A percentile compares a stretch with the other conserved stretches of the same genome.
Evolutionary conservation across 2,797 vertebrate species (phyloP).

Genomic region (Dallia pectoralis): DNA sequence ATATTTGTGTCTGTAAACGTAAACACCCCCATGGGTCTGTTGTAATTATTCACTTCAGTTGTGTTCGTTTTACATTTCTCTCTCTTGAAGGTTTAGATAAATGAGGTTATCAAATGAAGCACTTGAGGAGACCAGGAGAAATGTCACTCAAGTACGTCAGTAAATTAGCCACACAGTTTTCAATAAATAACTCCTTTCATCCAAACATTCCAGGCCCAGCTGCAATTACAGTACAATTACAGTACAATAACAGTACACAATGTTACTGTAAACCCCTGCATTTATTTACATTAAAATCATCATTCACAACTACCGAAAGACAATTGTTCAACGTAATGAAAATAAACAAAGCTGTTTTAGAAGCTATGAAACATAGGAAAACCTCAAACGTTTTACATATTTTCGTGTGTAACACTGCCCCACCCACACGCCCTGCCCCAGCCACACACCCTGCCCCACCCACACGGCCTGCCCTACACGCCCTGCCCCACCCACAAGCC

Average conservation of each 20-base stretch:
- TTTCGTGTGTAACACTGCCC: slow-evolving; percentile 31
- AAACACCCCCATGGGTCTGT: neutral
- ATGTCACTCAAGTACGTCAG: slow-evolving; percentile 50
- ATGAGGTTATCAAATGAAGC: slow-evolving; percentile 51
- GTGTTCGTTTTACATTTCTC: slow-evolving; percentile 53
- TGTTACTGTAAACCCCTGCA: slow-evolving; percentile 45
- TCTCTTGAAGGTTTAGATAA: slow-evolving; percentile 45
- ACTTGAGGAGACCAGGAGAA: slow-evolving; percentile 51
- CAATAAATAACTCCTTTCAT: slow-evolving; percentile 32
- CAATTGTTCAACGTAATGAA: slow-evolving; percentile 44
- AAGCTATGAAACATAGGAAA: slow-evolving; percentile 33
- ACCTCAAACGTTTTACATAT: slow-evolving; percentile 26
- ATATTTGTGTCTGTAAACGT: slow-evolving; percentile 29
- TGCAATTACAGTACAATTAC: slow-evolving; percentile 22
- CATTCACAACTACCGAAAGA: slow-evolving; percentile 42
- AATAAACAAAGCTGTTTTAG: slow-evolving; percentile 41
- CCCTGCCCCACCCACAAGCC: no score
- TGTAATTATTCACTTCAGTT: slow-evolving; percentile 64
- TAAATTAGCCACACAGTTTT: slow-evolving; percentile 41
- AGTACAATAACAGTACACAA: slow-evolving; percentile 26
- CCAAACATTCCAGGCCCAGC: slow-evolving; percentile 33
- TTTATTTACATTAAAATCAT: slow-evolving; percentile 65
- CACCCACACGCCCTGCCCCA: slow-evolving; percentile 28
- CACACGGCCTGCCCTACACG: no score
- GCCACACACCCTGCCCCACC: slow-evolving; percentile 23